phyloP scores from a whole-genome alignment of 2,888 invertebrate genomes.

The Brachycybe producta region DNA sequence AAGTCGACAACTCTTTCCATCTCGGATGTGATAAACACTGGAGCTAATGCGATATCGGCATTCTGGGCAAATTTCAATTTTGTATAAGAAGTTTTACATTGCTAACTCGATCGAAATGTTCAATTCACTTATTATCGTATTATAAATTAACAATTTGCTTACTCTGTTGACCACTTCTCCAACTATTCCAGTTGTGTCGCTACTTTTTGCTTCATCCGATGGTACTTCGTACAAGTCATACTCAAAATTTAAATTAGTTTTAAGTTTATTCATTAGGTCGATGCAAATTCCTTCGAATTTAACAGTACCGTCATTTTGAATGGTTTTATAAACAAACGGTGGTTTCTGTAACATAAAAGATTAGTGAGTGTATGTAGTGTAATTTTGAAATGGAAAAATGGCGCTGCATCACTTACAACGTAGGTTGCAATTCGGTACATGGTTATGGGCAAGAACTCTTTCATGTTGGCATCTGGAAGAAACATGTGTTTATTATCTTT shows the following conservation, averaged over 20 bases:
- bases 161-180: constrained; percentile 63
- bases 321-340: constrained; percentile 38
- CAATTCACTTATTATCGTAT: too few species aligned
- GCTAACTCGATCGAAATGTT: too few species aligned
- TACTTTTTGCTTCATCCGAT: constrained; percentile 75
- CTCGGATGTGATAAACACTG: constrained; percentile 94
- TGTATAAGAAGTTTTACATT: constrained; percentile 28
- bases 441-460: not conserved
- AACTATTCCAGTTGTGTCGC: constrained; percentile 61
- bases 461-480: too few species aligned
- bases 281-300: constrained; percentile 71
- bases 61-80: constrained; percentile 37
- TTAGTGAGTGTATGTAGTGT: not conserved
- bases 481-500: not conserved
- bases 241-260: constrained; percentile 69
- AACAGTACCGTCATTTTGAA: constrained; percentile 28
- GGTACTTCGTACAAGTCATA: constrained; percentile 71
- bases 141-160: too few species aligned
- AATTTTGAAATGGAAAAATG: not conserved
- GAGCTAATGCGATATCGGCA: constrained; percentile 86
- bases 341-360: constrained; percentile 39
- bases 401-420: too few species aligned
- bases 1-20: constrained; percentile 94
- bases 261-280: constrained; percentile 78
- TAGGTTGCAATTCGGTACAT: too few species aligned